A percentile compares a stretch with the other conserved stretches of the same genome.
phyloP scores from a whole-genome alignment of 37 sponge, comb jelly and placozoan species.

The Chondrilla cf. caribensis region DNA sequence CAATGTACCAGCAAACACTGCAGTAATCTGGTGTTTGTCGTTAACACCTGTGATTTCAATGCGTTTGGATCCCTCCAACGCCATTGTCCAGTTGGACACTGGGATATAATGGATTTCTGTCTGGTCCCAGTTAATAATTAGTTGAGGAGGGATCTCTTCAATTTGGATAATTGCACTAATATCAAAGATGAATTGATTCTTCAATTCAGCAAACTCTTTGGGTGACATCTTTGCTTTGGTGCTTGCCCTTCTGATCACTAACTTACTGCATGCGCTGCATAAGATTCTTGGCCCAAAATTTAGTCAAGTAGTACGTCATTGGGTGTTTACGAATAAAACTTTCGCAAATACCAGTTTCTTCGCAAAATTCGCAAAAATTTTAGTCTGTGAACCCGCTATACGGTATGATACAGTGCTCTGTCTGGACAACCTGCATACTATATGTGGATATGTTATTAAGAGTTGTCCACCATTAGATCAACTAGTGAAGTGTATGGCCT shows the following conservation, averaged over 20 bases:
- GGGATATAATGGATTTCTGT: constrained; percentile 10
- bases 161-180: neutral
- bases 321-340: too few species aligned
- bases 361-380: constrained; percentile 22
- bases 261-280: neutral
- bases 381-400: constrained; percentile 12
- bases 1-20: constrained; percentile 4
- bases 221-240: constrained; percentile 6
- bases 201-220: neutral
- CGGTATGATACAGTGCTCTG: neutral
- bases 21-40: constrained; percentile 1
- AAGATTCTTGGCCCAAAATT: constrained; percentile 30
- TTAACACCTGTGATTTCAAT: constrained; percentile 18
- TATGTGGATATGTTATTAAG: too few species aligned
- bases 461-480: too few species aligned
- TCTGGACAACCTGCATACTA: too few species aligned
- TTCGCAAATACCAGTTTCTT: neutral
- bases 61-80: neutral
- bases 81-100: constrained; percentile 22
- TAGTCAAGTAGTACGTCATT: constrained; percentile 24
- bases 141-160: constrained; percentile 6
- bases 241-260: constrained; percentile 11
- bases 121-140: constrained; percentile 17
- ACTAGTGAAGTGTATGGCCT: too few species aligned
- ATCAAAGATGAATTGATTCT: neutral